phyloP scores from a whole-genome alignment of 2,888 invertebrate species.

The Philonicus albiceps region DNA sequence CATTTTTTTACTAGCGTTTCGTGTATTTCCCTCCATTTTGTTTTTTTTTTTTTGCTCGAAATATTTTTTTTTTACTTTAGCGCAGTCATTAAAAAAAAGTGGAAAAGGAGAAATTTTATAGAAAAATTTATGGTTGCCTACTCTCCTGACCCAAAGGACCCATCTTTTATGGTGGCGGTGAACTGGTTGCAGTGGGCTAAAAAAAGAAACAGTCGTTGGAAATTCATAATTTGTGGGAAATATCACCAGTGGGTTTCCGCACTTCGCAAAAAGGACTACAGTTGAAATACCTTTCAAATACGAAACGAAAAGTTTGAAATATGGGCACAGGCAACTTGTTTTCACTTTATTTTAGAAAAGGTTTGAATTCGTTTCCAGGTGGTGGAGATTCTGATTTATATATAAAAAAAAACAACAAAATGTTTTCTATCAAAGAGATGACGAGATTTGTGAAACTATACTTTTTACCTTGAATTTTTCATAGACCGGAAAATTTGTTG shows the following conservation, averaged over 20 bases:
- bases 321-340: not conserved
- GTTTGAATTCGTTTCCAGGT: not conserved
- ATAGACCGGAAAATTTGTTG: not conserved
- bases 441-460: not conserved
- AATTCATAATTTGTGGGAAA: not conserved
- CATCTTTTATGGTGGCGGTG: not conserved
- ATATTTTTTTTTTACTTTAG: not conserved
- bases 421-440: not conserved
- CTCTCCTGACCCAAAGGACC: not conserved
- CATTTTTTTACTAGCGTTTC: not conserved
- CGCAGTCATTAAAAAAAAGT: not conserved
- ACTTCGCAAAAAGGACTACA: not conserved
- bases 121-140: not conserved
- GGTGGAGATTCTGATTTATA: not conserved
- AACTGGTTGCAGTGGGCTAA: not conserved
- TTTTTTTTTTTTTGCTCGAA: not conserved
- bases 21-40: not conserved
- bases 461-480: not conserved
- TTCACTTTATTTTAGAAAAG: not conserved
- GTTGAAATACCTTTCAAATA: not conserved
- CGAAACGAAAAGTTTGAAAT: not conserved
- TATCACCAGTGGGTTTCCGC: not conserved
- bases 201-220: not conserved
- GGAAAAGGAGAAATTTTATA: not conserved
- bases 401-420: not conserved